Evolutionary conservation across 2,888 invertebrate species (phyloP).

Genomic region (Cinara cedri): DNA sequence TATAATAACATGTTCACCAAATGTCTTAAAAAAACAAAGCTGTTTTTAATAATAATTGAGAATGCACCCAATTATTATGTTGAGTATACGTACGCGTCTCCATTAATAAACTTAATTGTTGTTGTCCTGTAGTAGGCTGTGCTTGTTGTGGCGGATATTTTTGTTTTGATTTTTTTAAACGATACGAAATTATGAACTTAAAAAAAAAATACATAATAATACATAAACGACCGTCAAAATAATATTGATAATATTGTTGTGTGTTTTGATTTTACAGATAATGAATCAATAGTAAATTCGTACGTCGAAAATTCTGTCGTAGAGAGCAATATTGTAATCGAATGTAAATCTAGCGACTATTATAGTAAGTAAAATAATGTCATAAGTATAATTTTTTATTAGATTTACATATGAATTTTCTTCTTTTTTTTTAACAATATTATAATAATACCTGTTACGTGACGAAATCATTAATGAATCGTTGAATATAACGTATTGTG

Average conservation of each 20-base stretch:
- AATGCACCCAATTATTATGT: no score
- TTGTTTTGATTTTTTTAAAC: not conserved
- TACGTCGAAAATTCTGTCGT: not conserved
- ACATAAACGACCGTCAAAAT: not conserved
- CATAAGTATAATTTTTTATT: no score
- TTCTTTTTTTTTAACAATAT: not conserved
- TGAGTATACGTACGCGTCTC: no score
- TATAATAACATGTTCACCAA: no score
- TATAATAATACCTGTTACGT: no score
- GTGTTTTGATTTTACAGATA: conserved; percentile 22
- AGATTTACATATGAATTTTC: no score
- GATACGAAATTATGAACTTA: not conserved
- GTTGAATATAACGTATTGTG: no score
- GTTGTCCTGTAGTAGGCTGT: not conserved
- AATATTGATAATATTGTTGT: not conserved
- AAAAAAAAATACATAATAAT: not conserved
- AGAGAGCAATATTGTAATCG: not conserved
- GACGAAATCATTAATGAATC: no score
- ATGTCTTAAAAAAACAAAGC: no score
- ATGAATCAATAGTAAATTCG: not conserved
- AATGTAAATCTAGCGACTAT: conserved; percentile 4
- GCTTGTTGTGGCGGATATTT: not conserved
- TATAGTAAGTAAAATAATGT: conserved; percentile 32
- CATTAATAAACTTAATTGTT: not conserved
- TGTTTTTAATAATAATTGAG: no score